These are phyloP conservation scores for Triplophysa siluroides DNA, from an alignment of 2,113 vertebrate species.

Conservation along the genomic window DNA sequence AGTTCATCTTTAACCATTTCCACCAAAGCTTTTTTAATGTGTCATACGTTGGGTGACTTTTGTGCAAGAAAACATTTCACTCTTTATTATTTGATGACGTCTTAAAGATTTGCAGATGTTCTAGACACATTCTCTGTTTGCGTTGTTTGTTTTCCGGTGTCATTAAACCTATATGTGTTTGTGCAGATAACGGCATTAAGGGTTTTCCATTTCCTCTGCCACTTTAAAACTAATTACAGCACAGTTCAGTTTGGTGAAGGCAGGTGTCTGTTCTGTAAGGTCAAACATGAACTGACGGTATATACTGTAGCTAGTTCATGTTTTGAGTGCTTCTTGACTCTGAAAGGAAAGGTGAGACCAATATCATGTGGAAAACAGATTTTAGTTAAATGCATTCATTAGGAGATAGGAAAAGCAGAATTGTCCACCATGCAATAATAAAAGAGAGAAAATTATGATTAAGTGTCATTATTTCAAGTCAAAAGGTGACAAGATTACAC, in stretches of 20 bases:
- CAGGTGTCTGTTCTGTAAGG: not conserved
- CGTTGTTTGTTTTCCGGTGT: not conserved
- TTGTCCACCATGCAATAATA: not conserved
- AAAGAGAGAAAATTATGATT: not conserved
- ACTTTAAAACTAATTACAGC: conserved; percentile 20
- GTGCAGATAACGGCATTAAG: conserved; percentile 14
- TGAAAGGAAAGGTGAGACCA: conserved; percentile 10
- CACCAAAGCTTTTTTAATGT: not conserved
- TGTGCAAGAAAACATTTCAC: not conserved
- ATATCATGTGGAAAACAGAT: not conserved
- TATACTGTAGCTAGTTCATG: not conserved
- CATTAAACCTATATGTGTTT: conserved; percentile 1
- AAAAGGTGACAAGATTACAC: not conserved
- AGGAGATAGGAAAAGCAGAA: not conserved
- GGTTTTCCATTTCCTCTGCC: conserved; percentile 17
- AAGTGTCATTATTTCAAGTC: not conserved
- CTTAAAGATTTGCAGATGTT: not conserved
- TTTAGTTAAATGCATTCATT: conserved; percentile 22
- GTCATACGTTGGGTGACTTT: not conserved
- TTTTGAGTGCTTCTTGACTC: conserved; percentile 23
- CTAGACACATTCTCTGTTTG: not conserved
- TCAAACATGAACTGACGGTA: no score
- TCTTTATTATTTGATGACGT: not conserved
- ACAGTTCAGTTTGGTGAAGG: not conserved
- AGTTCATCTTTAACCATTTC: not conserved